Evolutionary conservation across 2,113 vertebrate species (phyloP), one percentile per base, ranked within the genome.

Genomic region (Paedocypris sp.): DNA sequence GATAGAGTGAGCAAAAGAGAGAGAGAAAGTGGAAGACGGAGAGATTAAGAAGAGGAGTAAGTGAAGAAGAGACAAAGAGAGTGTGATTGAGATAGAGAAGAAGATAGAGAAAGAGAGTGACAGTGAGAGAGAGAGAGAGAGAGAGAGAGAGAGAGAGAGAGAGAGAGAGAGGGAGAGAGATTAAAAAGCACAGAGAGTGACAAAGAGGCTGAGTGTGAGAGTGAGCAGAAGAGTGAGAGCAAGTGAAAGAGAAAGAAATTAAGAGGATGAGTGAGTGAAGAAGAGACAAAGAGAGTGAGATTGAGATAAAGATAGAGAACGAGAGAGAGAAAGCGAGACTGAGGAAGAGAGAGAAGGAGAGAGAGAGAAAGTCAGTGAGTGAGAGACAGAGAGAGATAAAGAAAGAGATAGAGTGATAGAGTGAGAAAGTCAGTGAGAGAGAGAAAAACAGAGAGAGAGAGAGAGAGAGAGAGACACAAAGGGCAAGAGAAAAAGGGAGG

Each of bases 321-420:
- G 64, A 32, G 39, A 52, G 62, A 62, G 52, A 77, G 26, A 61
- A 32, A 43, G 23, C 23, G 19, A 43, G 42, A 54, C n/a, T 51
- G 62, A 78, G 66, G 68, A 71, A 63, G 66, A 66, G 64, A 32
- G 39, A 52, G 62, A 62, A 51, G 76, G 26, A 61, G 38, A 43
- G 23, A 26, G 19, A 43, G 42, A 54, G n/a, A n/a, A n/a, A n/a
- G n/a, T 83, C 74, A 71, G 18, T 51, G 62, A 78, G 66, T 68
- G 72, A 63, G 66, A 66, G 64, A 32, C 31, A 52, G 62, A 62
- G 52, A 77, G 26, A 61, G 38, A 43, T 18, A 26, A 20, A 43
- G 42, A 54, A n/a, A 71, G 18, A 54, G 62, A 78, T 64, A 69
- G 72, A 63, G 66, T 64, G 64, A 32, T 29, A 52, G 62, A 62